phyloP scores from a whole-genome alignment of 2,797 vertebrate genomes.

The Catostomus latipinnis region DNA sequence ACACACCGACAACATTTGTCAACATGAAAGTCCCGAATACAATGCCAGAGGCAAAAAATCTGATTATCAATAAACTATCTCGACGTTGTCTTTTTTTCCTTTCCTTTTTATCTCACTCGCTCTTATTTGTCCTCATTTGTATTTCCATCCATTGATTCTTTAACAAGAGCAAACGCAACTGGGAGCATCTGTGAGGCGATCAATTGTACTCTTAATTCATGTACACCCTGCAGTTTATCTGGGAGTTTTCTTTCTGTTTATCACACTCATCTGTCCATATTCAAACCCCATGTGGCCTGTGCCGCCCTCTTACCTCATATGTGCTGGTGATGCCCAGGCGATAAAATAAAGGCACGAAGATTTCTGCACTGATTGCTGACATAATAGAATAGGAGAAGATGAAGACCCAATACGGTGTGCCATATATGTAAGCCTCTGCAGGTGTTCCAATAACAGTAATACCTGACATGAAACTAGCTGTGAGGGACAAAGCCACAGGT shows the following conservation, averaged over 20 bases:
- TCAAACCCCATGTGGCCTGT: neutral
- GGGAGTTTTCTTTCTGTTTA: neutral
- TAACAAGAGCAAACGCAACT: neutral
- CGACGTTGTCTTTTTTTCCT: neutral
- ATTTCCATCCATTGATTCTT: conserved; percentile 35
- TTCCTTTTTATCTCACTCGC: neutral
- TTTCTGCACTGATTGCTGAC: conserved; percentile 77
- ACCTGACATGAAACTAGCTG: conserved; percentile 86
- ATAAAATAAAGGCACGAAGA: conserved; percentile 85
- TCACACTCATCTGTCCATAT: conserved; percentile 3
- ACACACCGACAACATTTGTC: neutral
- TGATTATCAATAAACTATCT: neutral
- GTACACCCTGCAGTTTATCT: neutral
- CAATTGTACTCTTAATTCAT: conserved; percentile 1
- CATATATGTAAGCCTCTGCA: conserved; percentile 77
- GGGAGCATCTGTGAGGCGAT: neutral
- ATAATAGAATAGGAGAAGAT: conserved; percentile 78
- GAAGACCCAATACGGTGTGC: conserved; percentile 78
- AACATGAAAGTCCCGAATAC: neutral
- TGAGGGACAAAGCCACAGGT: conserved; percentile 84
- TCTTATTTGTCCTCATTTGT: neutral
- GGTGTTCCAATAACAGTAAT: conserved; percentile 86
- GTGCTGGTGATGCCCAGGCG: conserved; percentile 81
- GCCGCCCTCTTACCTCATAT: conserved; percentile 76
- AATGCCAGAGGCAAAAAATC: neutral